A percentile compares a stretch with the other conserved stretches of the same genome.
These are phyloP conservation scores for Philypnodon macrostomus DNA, from an alignment of 2,797 vertebrate species.

Conservation along the genomic window DNA sequence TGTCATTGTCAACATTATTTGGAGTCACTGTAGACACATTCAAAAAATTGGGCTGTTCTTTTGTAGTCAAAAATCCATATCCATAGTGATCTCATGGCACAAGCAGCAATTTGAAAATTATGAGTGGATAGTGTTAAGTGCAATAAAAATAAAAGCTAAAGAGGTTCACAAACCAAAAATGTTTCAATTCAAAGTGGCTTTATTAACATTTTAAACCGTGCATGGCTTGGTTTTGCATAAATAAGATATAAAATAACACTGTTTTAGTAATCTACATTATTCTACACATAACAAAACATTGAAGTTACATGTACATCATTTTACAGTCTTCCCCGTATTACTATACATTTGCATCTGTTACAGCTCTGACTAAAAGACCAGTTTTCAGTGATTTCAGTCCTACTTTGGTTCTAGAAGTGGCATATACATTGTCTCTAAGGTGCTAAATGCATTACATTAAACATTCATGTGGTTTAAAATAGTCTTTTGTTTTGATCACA, in stretches of 20 bases:
- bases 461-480: conserved; percentile 46
- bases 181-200: conserved; percentile 58
- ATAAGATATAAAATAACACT: conserved; percentile 90
- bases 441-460: conserved; percentile 67
- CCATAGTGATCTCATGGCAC: conserved; percentile 73
- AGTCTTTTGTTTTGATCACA: conserved; percentile 48
- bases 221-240: conserved; percentile 83
- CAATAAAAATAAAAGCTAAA: conserved; percentile 67
- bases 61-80: conserved; percentile 62
- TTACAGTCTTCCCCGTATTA: too few relatives aligned
- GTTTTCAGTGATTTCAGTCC: conserved; percentile 57
- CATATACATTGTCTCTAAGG: conserved; percentile 78
- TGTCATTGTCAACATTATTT: conserved; percentile 78
- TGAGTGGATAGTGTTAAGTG: conserved; percentile 48
- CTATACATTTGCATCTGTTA: too few relatives aligned
- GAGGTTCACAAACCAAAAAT: conserved; percentile 61
- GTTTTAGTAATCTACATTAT: conserved; percentile 86
- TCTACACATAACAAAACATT: conserved; percentile 76
- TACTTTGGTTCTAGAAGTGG: conserved; percentile 55
- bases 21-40: conserved; percentile 70
- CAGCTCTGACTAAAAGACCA: too few relatives aligned
- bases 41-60: conserved; percentile 71
- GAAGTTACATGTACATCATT: conserved; percentile 81
- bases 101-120: conserved; percentile 53
- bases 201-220: conserved; percentile 69